Evolutionary conservation across 2,888 invertebrate species (phyloP), one percentile per base, ranked within the genome.

Genomic region (Drosophila paramelanica): DNA sequence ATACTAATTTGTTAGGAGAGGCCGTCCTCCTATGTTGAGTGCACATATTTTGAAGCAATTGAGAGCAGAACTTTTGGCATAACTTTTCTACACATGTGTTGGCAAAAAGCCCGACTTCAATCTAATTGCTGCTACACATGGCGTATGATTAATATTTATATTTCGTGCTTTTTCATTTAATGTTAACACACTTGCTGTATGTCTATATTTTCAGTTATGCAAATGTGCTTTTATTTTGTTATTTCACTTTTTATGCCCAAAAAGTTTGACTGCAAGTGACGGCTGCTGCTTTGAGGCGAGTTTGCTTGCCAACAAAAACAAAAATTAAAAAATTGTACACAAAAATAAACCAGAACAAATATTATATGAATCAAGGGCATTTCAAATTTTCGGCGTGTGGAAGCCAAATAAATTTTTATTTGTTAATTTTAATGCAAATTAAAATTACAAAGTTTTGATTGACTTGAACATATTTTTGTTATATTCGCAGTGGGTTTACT

Each of bases 81-180:
- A 73, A 73, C 46, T 73, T 73, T 60, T 31, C 17, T 20, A 13
- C 46, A 56, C 59, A 67, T 67, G 52, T 58, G 47, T 27, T 33
- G 45, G 50, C 57, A 49, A 31, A 36, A 43, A 23, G 33, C 57
- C 52, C 60, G 64, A 60, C 62, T 65, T 31, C 45, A 53, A 49
- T 67, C 41, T 70, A 72, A 77, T 75, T 69, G 60, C 50, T 51
- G 65, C 39, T 42, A 76, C 84, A 84, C 88, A 82, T 85, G 84
- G 82, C 73, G 77, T 71, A 87, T 85, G 88, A 88, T 78, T 82
- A 70, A 84, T 87, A 77, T 79, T 74, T 85, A 67, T 80, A 66
- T 47, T 79, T 49, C 80, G 82, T 84, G 88, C 73, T 56, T 73
- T 72, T 76, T 43, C 68, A 64, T 79, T 84, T 76, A 72, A 76